Conservation (phyloP, 2,888 invertebrate species). For the Gnatocerus cornutus region DNA sequence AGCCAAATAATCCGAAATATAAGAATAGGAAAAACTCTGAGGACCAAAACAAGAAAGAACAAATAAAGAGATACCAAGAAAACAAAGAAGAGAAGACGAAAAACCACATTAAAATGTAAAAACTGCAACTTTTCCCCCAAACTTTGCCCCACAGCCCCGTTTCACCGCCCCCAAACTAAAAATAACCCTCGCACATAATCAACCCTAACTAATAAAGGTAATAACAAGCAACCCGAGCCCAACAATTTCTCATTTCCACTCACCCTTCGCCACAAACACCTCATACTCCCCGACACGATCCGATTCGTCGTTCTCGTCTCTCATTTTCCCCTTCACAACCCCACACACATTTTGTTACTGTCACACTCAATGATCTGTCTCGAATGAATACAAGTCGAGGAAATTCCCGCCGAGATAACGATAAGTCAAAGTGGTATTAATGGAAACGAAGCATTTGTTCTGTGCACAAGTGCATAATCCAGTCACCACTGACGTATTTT, state of each 20-base stretch:
- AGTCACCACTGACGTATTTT: not conserved
- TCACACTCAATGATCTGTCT: not conserved
- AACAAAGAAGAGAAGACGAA: too few species aligned
- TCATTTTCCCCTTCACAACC: not conserved
- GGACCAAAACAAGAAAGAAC: too few species aligned
- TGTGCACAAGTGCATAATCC: constrained; percentile 10
- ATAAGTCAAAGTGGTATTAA: constrained; percentile 1
- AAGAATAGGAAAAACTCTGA: too few species aligned
- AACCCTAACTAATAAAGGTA: not conserved
- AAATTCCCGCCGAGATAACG: constrained; percentile 1
- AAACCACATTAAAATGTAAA: too few species aligned
- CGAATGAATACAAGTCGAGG: not conserved
- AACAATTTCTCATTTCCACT: not conserved
- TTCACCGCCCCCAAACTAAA: too few species aligned
- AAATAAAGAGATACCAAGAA: too few species aligned
- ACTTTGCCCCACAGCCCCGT: too few species aligned
- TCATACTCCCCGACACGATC: not conserved
- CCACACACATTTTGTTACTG: not conserved
- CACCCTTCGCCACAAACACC: not conserved
- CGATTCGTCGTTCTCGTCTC: constrained; percentile 2
- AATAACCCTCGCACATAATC: too few species aligned
- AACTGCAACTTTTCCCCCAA: too few species aligned
- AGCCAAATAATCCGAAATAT: too few species aligned
- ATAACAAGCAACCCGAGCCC: not conserved
- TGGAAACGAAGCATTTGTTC: not conserved